Base-by-base conservation (phyloP, 2,797 vertebrate species). In the Podargus strigoides region DNA sequence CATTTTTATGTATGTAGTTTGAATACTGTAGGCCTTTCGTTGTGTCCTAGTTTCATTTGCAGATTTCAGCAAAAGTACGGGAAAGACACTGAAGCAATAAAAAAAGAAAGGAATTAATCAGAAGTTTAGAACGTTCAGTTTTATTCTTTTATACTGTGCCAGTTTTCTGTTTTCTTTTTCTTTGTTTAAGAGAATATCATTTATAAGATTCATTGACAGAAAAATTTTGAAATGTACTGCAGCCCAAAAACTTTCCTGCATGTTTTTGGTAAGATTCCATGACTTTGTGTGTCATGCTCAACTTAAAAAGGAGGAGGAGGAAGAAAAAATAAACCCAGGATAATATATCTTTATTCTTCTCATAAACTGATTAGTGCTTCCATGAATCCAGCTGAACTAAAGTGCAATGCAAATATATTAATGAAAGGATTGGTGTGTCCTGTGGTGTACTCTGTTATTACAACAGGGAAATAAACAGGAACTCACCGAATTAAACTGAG, bases 41-140 rank as follows among this genome's bases (percentile, higher is more conserved):
- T 80, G 67, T 42, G 87, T 60, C 80, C 46, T 10, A 78, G 22
- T 50, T 94, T 93, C 96, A 87, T 93, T 96, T 92, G 59, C 75
- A 97, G 96, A 49, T 81, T 93, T 91, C 92, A 93, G 16, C 55
- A 94, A 21, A 92, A 63, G 63, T 89, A 94, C 56, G 46, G 46
- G 59, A 95, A 97, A 66, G 96, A 96, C 59, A 95, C 83, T 70
- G 67, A 80, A 89, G 19, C 79, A 64, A 80, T 98, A 77, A 93
- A 89, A 89, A 86, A 37, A 96, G 72, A 74, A 92, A 83, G 78
- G 82, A 87, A 93, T 95, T 49, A 74, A 97, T 93, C 87, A 82
- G 68, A 97, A 87, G 42, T 79, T 97, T 47, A 73, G 72, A 60
- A 96, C 87, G 81, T 97, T 95, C 67, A 37, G 69, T 37, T 94